A percentile compares a stretch with the other conserved stretches of the same genome.
Conservation (phyloP, 2,797 vertebrate genomes). For the Botia almorhae region DNA sequence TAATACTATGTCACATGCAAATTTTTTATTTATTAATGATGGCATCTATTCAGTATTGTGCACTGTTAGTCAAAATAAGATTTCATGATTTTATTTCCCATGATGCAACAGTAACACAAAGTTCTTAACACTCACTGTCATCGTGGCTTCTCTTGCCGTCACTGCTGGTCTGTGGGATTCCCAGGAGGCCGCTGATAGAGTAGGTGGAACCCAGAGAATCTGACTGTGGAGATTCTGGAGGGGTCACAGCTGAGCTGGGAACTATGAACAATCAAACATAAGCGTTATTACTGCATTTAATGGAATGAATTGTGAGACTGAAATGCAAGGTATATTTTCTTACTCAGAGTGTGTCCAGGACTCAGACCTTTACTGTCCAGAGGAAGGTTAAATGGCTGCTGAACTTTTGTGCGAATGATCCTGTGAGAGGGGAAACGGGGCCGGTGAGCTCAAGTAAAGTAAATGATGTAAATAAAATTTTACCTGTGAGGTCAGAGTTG, state of each 20-base stretch:
- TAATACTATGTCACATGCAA: too few species aligned
- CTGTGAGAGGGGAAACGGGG: slow-evolving; percentile 67
- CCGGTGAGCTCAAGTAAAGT: not conserved
- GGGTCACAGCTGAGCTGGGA: slow-evolving; percentile 90
- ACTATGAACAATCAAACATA: slow-evolving; percentile 69
- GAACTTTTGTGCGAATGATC: slow-evolving; percentile 93
- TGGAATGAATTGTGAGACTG: not conserved
- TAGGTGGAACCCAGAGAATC: slow-evolving; percentile 91
- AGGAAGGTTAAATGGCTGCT: slow-evolving; percentile 90
- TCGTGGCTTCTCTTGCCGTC: slow-evolving; percentile 90
- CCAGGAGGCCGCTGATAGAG: slow-evolving; percentile 90
- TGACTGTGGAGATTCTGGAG: slow-evolving; percentile 88
- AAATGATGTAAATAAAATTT: not conserved
- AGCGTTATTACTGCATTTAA: not conserved
- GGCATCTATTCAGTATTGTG: too few species aligned
- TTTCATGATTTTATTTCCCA: too few species aligned
- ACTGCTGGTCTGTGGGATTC: slow-evolving; percentile 79
- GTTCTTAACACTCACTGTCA: slow-evolving; percentile 81
- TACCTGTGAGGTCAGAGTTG: not conserved
- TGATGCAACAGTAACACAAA: not conserved
- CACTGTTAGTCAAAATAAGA: too few species aligned
- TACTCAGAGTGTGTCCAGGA: slow-evolving; percentile 88
- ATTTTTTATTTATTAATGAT: not conserved
- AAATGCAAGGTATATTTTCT: slow-evolving; percentile 63
- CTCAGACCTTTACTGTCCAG: slow-evolving; percentile 88